Evolutionary conservation across 2,888 invertebrate species (phyloP).

Genomic region (Drosophila peninsularis): DNA sequence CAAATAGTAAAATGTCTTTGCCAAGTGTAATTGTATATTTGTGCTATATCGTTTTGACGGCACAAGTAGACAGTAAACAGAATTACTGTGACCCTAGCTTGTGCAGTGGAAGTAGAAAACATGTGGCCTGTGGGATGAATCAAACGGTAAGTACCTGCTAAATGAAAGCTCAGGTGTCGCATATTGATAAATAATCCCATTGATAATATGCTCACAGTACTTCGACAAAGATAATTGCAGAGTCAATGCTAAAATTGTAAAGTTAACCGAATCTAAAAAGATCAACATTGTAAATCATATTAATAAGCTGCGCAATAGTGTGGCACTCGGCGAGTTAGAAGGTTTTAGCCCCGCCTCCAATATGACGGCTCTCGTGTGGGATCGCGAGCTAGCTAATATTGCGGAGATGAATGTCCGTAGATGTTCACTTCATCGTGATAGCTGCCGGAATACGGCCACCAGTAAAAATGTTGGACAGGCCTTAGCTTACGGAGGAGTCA

Average conservation of each 20-base stretch:
- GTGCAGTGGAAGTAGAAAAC: not conserved
- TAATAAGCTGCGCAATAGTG: slow-evolving; percentile 30
- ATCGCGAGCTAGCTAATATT: slow-evolving; percentile 41
- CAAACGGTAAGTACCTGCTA: slow-evolving; percentile 7
- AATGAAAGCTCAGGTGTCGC: no score
- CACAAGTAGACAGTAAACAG: not conserved
- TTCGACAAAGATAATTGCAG: slow-evolving; percentile 17
- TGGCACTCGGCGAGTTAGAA: slow-evolving; percentile 24
- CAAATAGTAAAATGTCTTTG: slow-evolving; percentile 10
- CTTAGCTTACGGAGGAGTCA: slow-evolving; percentile 22
- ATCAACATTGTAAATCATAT: not conserved
- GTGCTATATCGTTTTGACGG: not conserved
- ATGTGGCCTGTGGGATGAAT: slow-evolving; percentile 7
- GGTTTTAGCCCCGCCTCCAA: slow-evolving; percentile 27
- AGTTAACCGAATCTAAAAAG: accelerated
- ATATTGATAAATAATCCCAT: not conserved
- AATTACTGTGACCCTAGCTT: slow-evolving; percentile 13
- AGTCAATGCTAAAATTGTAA: slow-evolving; percentile 20
- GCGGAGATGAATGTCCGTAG: slow-evolving; percentile 40
- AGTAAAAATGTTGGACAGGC: slow-evolving; percentile 42
- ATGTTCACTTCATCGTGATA: slow-evolving; percentile 9
- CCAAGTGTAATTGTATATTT: not conserved
- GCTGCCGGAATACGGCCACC: slow-evolving; percentile 33
- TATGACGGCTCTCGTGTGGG: slow-evolving; percentile 48
- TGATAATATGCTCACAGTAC: slow-evolving; percentile 15